Evolutionary conservation across 2,797 vertebrate genomes (phyloP), one percentile per base, ranked within the genome.

Genomic region (Pogonophryne albipinna): DNA sequence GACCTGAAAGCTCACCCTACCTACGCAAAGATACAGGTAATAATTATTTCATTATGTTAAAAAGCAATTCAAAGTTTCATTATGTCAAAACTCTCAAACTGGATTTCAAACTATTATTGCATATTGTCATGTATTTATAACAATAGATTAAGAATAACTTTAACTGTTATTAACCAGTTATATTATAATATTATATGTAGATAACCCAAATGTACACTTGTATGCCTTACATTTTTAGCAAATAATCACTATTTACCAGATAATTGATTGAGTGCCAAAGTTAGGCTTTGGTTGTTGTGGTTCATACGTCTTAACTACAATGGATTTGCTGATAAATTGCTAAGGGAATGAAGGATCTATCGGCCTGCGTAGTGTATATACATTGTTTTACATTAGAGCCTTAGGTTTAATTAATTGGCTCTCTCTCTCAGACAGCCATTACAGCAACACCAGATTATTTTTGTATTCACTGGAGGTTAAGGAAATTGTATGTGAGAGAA

Each of bases 371-470:
- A 52, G 41, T 51, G 34, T 67, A 55, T 78, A 74, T 71, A 44
- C 20, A 74, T 75, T 71, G 79, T 70, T 57, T 81, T 74, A 38
- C 75, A 71, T 84, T 83, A 64, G 60, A 71, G 51, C 66, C 73
- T 70, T 52, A 44, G 55, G 42, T 83, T 80, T 87, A 77, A 78
- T 73, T 59, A 66, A 76, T 68, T 51, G 66, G 62, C 19, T 78
- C 63, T 81, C 47, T 81, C 47, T 65, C 62, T 47, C 73, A 83
- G 76, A 74, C 70, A 68, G 73, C 66, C 73, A 83, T 87, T 85
- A 85, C 67, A 75, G 77, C 70, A 82, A 52, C 72, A 81, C 73
- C 72, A 58, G 45, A 75, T 89, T 84, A 74, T 87, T 90, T 38
- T 82, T 88, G 27, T 27, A 81, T 85, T 83, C 85, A 64, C 74